Conservation (phyloP, 1,140 invertebrate species). For the Eurosta solidaginis region DNA sequence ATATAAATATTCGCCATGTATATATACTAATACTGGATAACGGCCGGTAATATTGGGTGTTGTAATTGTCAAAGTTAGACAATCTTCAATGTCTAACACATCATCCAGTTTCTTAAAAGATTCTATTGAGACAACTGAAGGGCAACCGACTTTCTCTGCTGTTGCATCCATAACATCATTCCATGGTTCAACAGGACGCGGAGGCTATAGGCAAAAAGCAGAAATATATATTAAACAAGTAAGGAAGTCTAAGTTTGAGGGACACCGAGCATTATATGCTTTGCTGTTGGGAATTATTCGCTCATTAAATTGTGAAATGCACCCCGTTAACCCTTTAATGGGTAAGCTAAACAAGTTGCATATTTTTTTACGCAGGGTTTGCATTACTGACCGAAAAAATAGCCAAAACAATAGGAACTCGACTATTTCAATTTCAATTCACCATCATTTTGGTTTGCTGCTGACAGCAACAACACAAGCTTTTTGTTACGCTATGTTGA, state of each 20-base stretch:
- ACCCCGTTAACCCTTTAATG: too few relatives aligned
- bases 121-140: conserved; percentile 60
- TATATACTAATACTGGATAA: conserved; percentile 54
- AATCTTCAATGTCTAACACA: conserved; percentile 53
- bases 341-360: too few relatives aligned
- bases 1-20: conserved; percentile 57
- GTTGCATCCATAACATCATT: conserved; percentile 63
- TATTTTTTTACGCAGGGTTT: too few relatives aligned
- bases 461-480: too few relatives aligned
- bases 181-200: conserved; percentile 65
- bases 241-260: background rate
- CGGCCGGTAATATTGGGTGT: conserved; percentile 48
- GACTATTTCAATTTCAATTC: too few relatives aligned
- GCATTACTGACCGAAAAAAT: too few relatives aligned
- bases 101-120: conserved; percentile 47
- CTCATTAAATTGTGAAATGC: too few relatives aligned
- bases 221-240: background rate
- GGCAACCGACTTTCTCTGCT: conserved; percentile 62
- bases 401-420: too few relatives aligned
- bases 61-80: conserved; percentile 51
- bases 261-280: too few relatives aligned
- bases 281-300: too few relatives aligned
- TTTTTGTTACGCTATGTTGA: too few relatives aligned
- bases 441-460: too few relatives aligned
- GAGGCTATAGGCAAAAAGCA: conserved; percentile 61